Base-by-base conservation (phyloP, 2,888 invertebrate species). In the Hirtodrosophila alboralis region DNA sequence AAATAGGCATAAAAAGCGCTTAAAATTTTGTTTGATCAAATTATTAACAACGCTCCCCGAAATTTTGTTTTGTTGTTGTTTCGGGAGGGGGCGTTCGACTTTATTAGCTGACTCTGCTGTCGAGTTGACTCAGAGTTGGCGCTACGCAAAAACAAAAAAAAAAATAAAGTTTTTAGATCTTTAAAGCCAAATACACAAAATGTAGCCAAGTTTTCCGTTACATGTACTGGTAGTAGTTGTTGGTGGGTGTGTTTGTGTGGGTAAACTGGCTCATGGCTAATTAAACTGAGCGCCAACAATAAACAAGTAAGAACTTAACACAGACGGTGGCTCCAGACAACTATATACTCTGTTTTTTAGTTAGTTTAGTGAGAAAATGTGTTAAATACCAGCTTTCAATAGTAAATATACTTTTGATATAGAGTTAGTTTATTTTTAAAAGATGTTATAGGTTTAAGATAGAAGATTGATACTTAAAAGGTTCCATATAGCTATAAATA, bases 181-280 rank as follows among this genome's bases (percentile, higher is more conserved):
- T 58, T 43, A 12, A 49, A 44, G 60, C 51, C 66, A 52, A 70
- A 56, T 54, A 16, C 8, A 30, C 43, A 48, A 38, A n/a, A 59
- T 59, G 54, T 54, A 51, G 63, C 51, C 56, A 57, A 74, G 64
- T 79, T 80, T 84, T 71, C 80, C 81, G 77, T 84, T 79, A 77
- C 69, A 75, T 65, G 44, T 51, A 62, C 44, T 13, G 16, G 47
- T 9, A 47, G n/a, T n/a, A n/a, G n/a, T n/a, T 53, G 53, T 28
- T 60, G 37, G 41, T 34, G 30, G 26, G 47, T 33, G 3, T 12
- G 45, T 48, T 14, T 38, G 28, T 37, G 53, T 86, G 71, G 81
- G 70, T 59, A 67, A 87, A 86, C 86, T 77, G 77, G 86, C 81
- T 85, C 80, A 87, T 76, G 78, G 81, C 86, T 87, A 86, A 87